Percentiles rank a stretch among this genome's conserved stretches.
Evolutionary conservation across 2,888 invertebrate species (phyloP).

Genomic region (Heliconius hortense): DNA sequence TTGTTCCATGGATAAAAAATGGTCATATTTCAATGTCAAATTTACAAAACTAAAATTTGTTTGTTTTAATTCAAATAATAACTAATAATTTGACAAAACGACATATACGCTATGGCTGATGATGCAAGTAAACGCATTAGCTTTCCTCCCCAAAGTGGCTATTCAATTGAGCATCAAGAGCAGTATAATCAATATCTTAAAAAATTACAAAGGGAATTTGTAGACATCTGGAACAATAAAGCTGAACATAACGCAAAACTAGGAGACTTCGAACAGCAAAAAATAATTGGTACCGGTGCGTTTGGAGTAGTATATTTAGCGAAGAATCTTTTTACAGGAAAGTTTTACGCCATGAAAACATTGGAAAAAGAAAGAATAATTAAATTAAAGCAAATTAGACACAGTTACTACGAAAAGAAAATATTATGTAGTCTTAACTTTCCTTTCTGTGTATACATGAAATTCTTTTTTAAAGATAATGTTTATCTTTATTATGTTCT

Average conservation of each 20-base stretch:
- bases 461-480: slow-evolving; percentile 93
- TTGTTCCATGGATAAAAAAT: slow-evolving; percentile 11
- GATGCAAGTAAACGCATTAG: slow-evolving; percentile 46
- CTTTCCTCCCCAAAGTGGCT: slow-evolving; percentile 53
- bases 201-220: slow-evolving; percentile 65
- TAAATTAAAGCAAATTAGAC: slow-evolving; percentile 92
- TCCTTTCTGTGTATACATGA: slow-evolving; percentile 93
- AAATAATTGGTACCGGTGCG: slow-evolving; percentile 93
- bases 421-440: slow-evolving; percentile 92
- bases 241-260: slow-evolving; percentile 53
- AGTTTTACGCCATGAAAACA: slow-evolving; percentile 93
- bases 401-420: slow-evolving; percentile 94
- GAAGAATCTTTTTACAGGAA: slow-evolving; percentile 81
- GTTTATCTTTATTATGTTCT: slow-evolving; percentile 91
- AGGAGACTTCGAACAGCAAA: slow-evolving; percentile 87
- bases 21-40: slow-evolving; percentile 5
- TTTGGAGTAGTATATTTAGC: slow-evolving; percentile 92
- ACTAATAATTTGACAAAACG: background rate
- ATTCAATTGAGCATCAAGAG: slow-evolving; percentile 62
- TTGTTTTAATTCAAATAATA: background rate
- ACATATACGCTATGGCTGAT: slow-evolving; percentile 49
- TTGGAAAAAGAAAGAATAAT: slow-evolving; percentile 93
- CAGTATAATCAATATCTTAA: slow-evolving; percentile 62
- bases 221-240: slow-evolving; percentile 69
- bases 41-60: background rate